These are phyloP conservation scores for Exocentrus adspersus DNA, from an alignment of 2,888 invertebrate genomes.

Conservation along the genomic window DNA sequence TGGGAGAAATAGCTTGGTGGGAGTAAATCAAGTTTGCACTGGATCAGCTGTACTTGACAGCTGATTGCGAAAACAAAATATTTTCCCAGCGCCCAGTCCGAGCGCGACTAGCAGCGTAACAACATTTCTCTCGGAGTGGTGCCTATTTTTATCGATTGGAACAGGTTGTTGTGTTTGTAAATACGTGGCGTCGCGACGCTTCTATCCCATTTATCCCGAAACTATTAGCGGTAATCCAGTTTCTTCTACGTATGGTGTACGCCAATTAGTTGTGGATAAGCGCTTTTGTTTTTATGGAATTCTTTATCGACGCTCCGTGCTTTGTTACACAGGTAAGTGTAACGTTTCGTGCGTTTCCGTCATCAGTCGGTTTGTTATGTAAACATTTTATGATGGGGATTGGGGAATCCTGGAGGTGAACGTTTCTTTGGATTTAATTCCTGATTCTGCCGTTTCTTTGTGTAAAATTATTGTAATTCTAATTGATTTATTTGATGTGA, in stretches of 20 bases:
- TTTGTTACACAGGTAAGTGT: slow-evolving; percentile 54
- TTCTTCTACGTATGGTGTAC: slow-evolving; percentile 24
- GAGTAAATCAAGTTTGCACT: slow-evolving; percentile 27
- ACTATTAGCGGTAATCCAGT: background rate
- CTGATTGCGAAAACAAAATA: slow-evolving; percentile 58
- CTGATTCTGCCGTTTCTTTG: slow-evolving; percentile 9
- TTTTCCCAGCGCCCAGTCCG: slow-evolving; percentile 35
- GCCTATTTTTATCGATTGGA: slow-evolving; percentile 1
- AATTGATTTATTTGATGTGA: background rate
- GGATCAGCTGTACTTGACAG: slow-evolving; percentile 51
- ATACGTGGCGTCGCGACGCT: background rate
- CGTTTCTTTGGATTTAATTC: slow-evolving; percentile 6
- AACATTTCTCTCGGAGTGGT: slow-evolving; percentile 1
- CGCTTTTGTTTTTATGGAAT: slow-evolving; percentile 27
- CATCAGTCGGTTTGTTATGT: slow-evolving; percentile 56
- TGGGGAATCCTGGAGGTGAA: slow-evolving; percentile 13
- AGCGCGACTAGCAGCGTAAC: slow-evolving; percentile 30
- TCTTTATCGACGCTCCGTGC: slow-evolving; percentile 41
- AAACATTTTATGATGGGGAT: slow-evolving; percentile 51
- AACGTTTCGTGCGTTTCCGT: slow-evolving; percentile 43
- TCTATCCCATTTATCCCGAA: background rate
- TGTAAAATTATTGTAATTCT: slow-evolving; percentile 9
- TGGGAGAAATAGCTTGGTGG: slow-evolving; percentile 10
- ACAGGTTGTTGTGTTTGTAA: slow-evolving; percentile 21
- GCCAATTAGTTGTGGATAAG: slow-evolving; percentile 30